Evolutionary conservation across 2,113 vertebrate genomes (phyloP), one percentile per base, ranked within the genome.

Genomic region (Acinonyx jubatus): DNA sequence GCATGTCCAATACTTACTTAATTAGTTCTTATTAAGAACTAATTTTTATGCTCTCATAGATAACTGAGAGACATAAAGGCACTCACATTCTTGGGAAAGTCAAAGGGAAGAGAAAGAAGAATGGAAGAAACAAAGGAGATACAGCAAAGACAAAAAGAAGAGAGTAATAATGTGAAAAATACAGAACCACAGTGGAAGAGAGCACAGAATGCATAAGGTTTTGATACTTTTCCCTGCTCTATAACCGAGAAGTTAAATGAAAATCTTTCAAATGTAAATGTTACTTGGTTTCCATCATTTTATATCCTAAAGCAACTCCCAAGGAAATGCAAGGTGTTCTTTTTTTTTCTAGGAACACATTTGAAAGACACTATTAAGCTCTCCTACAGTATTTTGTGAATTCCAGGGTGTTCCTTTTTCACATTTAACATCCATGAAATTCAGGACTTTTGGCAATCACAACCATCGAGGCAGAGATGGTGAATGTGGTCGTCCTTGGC

Each of bases 241-340:
- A 33, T 80, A 88, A 88, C 23, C 61, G 52, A 95, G 27, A 57
- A 96, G 85, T 89, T 94, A 94, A 96, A 96, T 93, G 78, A 48
- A 95, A 94, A 94, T 82, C 55, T 97, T 96, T 97, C 71, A 94
- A 88, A 97, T 96, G 88, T 36, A 88, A 96, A 86, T 94, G 10
- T 69, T 21, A 81, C 57, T 94, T 97, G 78, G 48, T 93, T 96
- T 13, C 36, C 45, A 68, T 81, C 38, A 92, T 81, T 96, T 97
- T 91, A 71, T 23, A 94, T 80, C 55, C 55, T 71, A 81, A 78
- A 84, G 95, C 27, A 81, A 96, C 9, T 93, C 33, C 50, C 61
- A 4, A 91, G 69, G 41, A 93, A 76, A 94, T 80, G 16, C 33
- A 80, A 86, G 23, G 1, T 50, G 3, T 65, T 79, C 50, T 2